Percentiles rank a stretch among this genome's conserved stretches.
phyloP scores from a whole-genome alignment of 2,888 invertebrate genomes.

The Tipula confusa region DNA sequence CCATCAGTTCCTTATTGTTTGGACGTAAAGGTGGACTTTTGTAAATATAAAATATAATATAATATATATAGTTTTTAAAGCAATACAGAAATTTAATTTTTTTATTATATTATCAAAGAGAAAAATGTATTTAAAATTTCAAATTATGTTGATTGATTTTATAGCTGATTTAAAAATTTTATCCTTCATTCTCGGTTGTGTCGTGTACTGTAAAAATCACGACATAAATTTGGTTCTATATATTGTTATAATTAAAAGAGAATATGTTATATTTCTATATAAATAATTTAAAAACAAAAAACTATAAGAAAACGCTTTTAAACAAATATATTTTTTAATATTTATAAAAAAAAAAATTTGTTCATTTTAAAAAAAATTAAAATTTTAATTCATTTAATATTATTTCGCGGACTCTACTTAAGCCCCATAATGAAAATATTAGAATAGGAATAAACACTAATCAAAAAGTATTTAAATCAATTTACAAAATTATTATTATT shows the following conservation, averaged over 20 bases:
- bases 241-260: not conserved
- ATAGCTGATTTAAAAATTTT: not conserved
- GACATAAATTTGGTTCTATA: not conserved
- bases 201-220: not conserved
- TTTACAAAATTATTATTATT: not conserved
- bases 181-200: not conserved
- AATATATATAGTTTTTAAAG: slow-evolving; percentile 1
- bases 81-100: not conserved
- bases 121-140: not conserved
- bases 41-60: slow-evolving; percentile 46
- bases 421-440: slow-evolving; percentile 15
- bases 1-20: slow-evolving; percentile 73
- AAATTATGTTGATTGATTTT: not conserved
- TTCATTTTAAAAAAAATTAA: not conserved
- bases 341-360: not conserved
- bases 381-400: not conserved
- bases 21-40: slow-evolving; percentile 81
- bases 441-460: slow-evolving; percentile 17
- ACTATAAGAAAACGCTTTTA: not conserved
- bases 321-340: slow-evolving; percentile 20
- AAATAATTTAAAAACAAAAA: not conserved
- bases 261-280: not conserved
- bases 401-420: slow-evolving; percentile 9
- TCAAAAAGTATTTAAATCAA: slow-evolving; percentile 13
- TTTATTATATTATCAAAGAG: not conserved